A percentile compares a stretch with the other conserved stretches of the same genome.
These are phyloP conservation scores for Anolis apletophallus DNA, from an alignment of 2,797 vertebrate species.

Conservation along the genomic window DNA sequence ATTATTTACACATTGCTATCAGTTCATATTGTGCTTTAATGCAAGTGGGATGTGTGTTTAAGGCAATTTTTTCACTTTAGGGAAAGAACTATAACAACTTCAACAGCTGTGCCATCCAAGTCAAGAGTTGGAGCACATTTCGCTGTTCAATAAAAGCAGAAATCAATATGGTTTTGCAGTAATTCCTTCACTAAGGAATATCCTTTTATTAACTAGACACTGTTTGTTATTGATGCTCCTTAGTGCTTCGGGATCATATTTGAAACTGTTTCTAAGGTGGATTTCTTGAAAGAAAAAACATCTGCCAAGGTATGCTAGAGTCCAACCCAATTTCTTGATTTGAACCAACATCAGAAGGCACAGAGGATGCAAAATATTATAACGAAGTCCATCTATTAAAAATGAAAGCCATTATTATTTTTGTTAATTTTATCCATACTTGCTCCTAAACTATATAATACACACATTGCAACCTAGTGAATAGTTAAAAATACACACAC, in stretches of 20 bases:
- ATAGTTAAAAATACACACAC: neutral
- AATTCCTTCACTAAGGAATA: neutral
- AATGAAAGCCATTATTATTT: neutral
- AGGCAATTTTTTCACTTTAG: neutral
- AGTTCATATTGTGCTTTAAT: neutral
- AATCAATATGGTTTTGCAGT: neutral
- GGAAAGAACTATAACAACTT: neutral
- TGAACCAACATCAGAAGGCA: neutral
- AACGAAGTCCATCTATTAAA: neutral
- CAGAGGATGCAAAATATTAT: neutral
- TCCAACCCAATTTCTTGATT: neutral
- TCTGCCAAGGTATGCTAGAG: neutral
- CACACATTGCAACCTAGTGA: neutral
- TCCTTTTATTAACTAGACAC: neutral
- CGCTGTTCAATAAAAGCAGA: neutral
- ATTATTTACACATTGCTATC: constrained; percentile 1
- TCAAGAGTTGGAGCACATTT: neutral
- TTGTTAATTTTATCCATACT: neutral
- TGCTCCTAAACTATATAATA: neutral
- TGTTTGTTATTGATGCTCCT: neutral
- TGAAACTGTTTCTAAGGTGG: neutral
- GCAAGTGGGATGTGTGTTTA: neutral
- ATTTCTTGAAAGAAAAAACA: neutral
- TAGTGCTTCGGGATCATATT: neutral
- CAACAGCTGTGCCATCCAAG: neutral